Conservation (phyloP, 2,888 invertebrate species). For the Nasonovia ribisnigri region DNA sequence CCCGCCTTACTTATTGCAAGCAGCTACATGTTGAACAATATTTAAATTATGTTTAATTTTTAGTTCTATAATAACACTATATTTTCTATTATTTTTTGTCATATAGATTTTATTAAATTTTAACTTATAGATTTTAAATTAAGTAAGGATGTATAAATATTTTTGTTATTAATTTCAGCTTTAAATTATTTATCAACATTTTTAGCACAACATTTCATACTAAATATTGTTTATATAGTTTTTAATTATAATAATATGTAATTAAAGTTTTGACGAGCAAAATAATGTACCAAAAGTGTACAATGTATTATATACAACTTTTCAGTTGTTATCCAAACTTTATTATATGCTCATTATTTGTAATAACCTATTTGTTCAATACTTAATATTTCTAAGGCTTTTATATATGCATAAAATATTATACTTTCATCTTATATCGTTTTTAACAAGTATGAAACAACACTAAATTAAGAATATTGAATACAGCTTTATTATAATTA, state of each 20-base stretch:
- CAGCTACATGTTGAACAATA: neutral
- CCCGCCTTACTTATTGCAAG: neutral
- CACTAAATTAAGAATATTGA: neutral
- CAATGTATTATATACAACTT: neutral
- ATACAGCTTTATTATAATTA: neutral
- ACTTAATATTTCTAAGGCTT: neutral
- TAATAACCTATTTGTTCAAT: neutral
- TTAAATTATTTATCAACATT: neutral
- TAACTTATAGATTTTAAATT: neutral
- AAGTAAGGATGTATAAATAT: neutral
- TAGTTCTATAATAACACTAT: neutral
- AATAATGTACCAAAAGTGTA: neutral
- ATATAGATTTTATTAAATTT: neutral
- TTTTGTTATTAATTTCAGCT: neutral
- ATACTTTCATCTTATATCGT: neutral
- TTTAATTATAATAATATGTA: neutral
- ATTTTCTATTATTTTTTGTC: neutral
- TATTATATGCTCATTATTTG: neutral
- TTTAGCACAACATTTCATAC: neutral
- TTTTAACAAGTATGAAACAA: neutral
- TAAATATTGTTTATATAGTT: neutral
- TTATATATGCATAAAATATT: neutral
- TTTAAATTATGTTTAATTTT: neutral
- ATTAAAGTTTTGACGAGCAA: neutral
- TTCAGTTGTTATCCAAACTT: neutral